Conservation (phyloP, 2,113 vertebrate species). For the Phaetusa simplex region DNA sequence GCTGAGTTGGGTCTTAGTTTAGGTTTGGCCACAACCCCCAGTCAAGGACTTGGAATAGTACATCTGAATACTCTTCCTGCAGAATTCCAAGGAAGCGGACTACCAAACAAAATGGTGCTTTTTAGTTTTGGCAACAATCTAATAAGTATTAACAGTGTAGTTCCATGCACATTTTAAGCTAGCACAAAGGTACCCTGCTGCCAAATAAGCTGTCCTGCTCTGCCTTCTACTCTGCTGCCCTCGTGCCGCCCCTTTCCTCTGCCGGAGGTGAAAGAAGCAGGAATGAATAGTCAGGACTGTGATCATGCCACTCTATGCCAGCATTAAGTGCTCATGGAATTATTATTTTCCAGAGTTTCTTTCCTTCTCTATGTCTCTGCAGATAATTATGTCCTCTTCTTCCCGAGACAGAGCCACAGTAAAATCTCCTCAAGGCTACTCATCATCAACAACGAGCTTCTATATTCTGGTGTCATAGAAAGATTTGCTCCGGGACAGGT, state of each 20-base stretch:
- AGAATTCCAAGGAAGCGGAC: neutral
- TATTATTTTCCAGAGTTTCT: neutral
- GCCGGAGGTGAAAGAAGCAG: neutral
- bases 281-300: neutral
- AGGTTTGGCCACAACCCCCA: neutral
- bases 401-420: neutral
- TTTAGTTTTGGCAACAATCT: neutral
- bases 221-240: neutral
- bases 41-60: neutral
- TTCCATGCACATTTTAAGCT: neutral
- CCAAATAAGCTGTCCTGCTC: neutral
- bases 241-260: neutral
- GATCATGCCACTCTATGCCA: neutral
- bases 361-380: neutral
- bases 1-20: neutral
- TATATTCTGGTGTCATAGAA: neutral
- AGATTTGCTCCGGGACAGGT: neutral
- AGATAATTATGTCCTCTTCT: neutral
- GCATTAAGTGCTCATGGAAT: neutral
- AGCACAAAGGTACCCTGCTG: neutral
- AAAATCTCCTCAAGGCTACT: slow-evolving; percentile 2
- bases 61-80: neutral
- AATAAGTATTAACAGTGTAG: neutral
- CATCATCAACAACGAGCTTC: neutral
- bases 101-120: neutral